Conservation (phyloP, 53 echinoderm and acorn worm species). For the Echinometra lucunter region DNA sequence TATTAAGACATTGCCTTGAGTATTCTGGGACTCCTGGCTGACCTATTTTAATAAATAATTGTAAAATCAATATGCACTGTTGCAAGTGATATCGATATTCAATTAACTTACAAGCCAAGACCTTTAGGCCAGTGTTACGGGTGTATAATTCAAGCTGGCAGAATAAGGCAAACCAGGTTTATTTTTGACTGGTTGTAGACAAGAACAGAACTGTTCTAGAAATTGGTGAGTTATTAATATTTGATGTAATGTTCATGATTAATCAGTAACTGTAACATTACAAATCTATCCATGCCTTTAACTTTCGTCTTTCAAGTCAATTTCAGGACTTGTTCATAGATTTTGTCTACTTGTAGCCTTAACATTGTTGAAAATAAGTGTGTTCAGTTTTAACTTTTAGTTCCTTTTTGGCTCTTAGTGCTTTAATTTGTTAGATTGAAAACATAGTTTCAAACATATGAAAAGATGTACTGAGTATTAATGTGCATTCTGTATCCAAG, state of each 20-base stretch:
- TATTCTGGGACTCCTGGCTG: neutral
- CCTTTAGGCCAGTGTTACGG: neutral
- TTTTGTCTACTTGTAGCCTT: neutral
- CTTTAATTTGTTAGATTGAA: no score
- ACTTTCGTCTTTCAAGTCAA: neutral
- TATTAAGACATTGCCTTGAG: neutral
- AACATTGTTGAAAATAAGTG: no score
- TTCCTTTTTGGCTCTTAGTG: no score
- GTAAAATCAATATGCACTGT: conserved; percentile 36
- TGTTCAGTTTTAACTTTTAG: no score
- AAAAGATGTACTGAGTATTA: no score
- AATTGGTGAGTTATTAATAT: no score
- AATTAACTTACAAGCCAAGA: conserved; percentile 5
- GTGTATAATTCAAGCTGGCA: neutral
- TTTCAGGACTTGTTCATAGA: neutral
- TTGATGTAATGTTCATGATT: no score
- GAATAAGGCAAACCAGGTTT: neutral
- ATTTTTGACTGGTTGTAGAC: neutral
- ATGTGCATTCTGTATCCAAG: no score
- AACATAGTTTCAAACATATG: no score
- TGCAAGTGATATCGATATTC: conserved; percentile 55
- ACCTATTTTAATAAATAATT: conserved; percentile 49
- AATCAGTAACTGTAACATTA: neutral
- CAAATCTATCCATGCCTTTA: neutral
- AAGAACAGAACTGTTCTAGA: conserved; percentile 3